Evolutionary conservation across 2,888 invertebrate species (phyloP).

Genomic region (Sipunculus nudus): DNA sequence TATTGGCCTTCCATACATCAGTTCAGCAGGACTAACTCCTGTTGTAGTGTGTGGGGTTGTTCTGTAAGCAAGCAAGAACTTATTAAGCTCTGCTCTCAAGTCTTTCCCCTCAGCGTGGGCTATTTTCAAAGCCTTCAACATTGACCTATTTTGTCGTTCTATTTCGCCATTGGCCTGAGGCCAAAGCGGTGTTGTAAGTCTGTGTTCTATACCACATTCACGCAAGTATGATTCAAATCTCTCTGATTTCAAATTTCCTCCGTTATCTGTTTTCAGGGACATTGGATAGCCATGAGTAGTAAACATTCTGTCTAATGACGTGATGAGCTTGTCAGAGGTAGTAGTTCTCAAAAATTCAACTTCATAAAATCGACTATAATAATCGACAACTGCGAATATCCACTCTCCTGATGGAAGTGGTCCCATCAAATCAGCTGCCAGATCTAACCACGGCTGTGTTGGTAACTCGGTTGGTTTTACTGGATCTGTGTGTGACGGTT

Average conservation of each 20-base stretch:
- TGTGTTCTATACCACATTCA: not conserved
- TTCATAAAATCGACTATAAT: conserved; percentile 14
- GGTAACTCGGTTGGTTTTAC: conserved; percentile 4
- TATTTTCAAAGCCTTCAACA: no score
- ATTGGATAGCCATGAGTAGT: conserved; percentile 1
- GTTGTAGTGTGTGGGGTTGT: no score
- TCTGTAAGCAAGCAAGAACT: no score
- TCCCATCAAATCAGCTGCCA: conserved; percentile 11
- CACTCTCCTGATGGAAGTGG: not conserved
- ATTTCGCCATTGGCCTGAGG: conserved; percentile 16
- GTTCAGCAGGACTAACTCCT: no score
- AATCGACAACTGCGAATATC: conserved; percentile 12
- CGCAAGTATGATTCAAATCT: not conserved
- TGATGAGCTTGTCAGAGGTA: not conserved
- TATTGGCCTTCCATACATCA: no score
- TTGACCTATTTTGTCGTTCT: no score
- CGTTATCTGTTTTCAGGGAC: conserved; percentile 12
- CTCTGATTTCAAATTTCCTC: conserved; percentile 6
- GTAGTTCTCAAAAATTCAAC: not conserved
- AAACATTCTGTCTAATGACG: conserved; percentile 6
- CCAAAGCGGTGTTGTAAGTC: conserved; percentile 1
- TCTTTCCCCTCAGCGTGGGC: no score
- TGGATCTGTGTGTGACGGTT: conserved; percentile 4
- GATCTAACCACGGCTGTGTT: conserved; percentile 8
- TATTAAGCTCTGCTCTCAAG: no score